Evolutionary conservation across 2,888 invertebrate species (phyloP).

Genomic region (Trissolcus brochymenae): DNA sequence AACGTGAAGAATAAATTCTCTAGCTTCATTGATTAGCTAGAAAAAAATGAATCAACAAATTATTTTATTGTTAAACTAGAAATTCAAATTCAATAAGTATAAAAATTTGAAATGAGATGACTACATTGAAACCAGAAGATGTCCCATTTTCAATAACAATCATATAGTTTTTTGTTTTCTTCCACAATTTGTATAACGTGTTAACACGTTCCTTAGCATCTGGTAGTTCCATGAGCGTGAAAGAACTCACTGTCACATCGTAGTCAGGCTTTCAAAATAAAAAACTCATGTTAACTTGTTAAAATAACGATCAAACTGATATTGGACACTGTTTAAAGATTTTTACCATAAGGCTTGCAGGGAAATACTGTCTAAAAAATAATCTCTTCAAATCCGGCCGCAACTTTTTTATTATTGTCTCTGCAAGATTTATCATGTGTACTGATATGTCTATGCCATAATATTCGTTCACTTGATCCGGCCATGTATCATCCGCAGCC

Average conservation of each 20-base stretch:
- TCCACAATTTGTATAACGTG: constrained; percentile 88
- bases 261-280: constrained; percentile 79
- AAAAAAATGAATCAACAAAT: constrained; percentile 22
- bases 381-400: constrained; percentile 80
- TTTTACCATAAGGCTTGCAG: constrained; percentile 75
- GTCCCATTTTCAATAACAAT: constrained; percentile 91
- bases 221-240: constrained; percentile 88
- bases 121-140: constrained; percentile 85
- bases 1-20: constrained; percentile 85
- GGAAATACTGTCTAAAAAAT: constrained; percentile 89
- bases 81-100: not conserved
- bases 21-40: constrained; percentile 86
- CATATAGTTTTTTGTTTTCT: constrained; percentile 88
- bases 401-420: constrained; percentile 82
- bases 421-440: constrained; percentile 89
- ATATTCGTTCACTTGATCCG: constrained; percentile 84
- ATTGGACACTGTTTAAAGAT: not conserved
- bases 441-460: constrained; percentile 89
- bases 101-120: not conserved
- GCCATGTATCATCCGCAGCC: constrained; percentile 87
- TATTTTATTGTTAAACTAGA: not conserved
- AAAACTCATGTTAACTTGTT: not conserved
- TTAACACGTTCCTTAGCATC: constrained; percentile 82
- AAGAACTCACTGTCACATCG: constrained; percentile 89
- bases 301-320: not conserved